Conservation (phyloP, 2,797 vertebrate species). For the Falco peregrinus region DNA sequence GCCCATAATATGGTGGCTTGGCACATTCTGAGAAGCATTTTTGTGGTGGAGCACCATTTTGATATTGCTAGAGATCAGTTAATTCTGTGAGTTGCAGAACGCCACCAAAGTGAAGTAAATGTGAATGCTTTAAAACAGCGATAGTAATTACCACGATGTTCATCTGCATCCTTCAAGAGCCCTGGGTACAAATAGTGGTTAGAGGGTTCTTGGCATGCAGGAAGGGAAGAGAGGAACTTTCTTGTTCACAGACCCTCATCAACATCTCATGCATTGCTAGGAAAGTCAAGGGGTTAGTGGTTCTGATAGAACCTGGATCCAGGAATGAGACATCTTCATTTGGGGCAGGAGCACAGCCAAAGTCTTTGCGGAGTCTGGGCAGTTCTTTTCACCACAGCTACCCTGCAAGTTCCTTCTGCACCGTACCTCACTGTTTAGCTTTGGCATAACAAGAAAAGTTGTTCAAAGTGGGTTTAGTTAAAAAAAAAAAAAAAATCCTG, state of each 20-base stretch:
- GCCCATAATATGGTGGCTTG: slow-evolving; percentile 2
- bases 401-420: neutral
- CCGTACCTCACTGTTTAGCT: neutral
- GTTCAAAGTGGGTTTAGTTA: neutral
- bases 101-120: neutral
- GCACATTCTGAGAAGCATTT: neutral
- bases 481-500: neutral
- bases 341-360: neutral
- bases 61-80: neutral
- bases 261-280: neutral
- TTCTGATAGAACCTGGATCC: neutral
- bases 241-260: neutral
- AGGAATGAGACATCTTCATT: neutral
- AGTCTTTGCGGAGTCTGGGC: neutral
- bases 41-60: neutral
- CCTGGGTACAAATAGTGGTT: neutral
- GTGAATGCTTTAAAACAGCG: neutral
- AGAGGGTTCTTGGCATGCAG: neutral
- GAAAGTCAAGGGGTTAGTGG: neutral
- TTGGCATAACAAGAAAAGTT: neutral
- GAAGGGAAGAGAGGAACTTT: neutral
- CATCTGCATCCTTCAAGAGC: neutral
- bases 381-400: neutral
- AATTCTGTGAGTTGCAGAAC: neutral
- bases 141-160: neutral